A percentile compares a stretch with the other conserved stretches of the same genome.
phyloP scores from a whole-genome alignment of 2,888 invertebrate genomes.

The Pseudococcus longispinus region DNA sequence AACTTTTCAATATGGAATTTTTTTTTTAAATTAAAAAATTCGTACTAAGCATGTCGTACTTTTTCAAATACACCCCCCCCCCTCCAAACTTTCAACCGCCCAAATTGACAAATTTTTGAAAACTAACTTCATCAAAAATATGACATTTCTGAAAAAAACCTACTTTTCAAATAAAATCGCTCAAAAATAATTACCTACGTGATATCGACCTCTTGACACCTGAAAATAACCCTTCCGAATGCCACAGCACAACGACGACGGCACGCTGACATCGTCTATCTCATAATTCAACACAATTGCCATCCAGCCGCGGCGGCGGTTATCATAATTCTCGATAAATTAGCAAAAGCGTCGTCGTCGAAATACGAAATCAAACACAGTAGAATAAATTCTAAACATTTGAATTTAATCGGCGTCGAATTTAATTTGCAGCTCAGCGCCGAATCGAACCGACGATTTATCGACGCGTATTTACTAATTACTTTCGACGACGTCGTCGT shows the following conservation, averaged over 20 bases:
- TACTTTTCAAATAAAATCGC: too few relatives aligned
- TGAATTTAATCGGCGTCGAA: neutral
- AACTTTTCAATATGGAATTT: too few relatives aligned
- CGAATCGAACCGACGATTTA: neutral
- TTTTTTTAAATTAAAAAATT: too few relatives aligned
- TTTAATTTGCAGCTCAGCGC: neutral
- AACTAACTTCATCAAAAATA: too few relatives aligned
- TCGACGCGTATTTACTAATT: slow-evolving; percentile 11
- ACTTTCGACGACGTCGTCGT: neutral
- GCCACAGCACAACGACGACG: neutral
- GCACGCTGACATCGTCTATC: neutral
- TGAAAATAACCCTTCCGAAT: neutral
- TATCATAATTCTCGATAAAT: slow-evolving; percentile 1
- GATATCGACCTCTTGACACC: too few relatives aligned
- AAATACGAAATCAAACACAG: neutral
- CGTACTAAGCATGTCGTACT: too few relatives aligned
- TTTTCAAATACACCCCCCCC: too few relatives aligned
- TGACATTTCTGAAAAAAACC: too few relatives aligned
- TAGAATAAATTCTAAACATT: neutral
- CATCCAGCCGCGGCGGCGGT: neutral
- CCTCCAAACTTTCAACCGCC: too few relatives aligned
- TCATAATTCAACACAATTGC: neutral
- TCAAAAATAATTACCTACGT: too few relatives aligned
- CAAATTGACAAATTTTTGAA: too few relatives aligned
- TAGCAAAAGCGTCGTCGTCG: neutral